Evolutionary conservation across 2,113 vertebrate genomes (phyloP).

Genomic region (Lichenostomus cassidix): DNA sequence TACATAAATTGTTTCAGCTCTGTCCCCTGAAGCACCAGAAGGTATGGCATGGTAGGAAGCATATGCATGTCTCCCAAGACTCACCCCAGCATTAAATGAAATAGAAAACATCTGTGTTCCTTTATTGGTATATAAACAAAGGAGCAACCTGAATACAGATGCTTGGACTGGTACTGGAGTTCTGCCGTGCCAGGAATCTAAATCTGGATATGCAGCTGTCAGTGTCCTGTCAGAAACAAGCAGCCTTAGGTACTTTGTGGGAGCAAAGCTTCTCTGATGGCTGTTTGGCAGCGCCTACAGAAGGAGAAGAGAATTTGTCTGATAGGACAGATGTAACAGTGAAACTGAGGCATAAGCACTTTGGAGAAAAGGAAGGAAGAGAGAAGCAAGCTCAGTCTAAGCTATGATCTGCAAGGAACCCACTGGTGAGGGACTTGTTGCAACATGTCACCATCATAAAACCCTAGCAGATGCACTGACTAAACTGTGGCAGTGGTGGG

Average conservation of each 20-base stretch:
- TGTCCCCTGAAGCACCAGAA: not conserved
- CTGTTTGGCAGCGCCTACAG: not conserved
- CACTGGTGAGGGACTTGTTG: not conserved
- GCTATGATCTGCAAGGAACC: not conserved
- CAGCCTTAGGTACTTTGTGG: not conserved
- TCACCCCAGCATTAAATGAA: not conserved
- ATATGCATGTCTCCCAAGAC: not conserved
- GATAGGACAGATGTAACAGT: not conserved
- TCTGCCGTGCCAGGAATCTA: not conserved
- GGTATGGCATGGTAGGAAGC: not conserved
- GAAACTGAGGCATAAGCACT: not conserved
- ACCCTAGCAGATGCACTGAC: not conserved
- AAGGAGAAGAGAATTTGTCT: not conserved
- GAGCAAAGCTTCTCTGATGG: not conserved
- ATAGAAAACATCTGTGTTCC: not conserved
- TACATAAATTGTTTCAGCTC: not conserved
- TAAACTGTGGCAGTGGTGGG: not conserved
- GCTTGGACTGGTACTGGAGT: not conserved
- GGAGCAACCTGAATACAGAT: not conserved
- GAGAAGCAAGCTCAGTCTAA: not conserved
- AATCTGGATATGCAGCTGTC: not conserved
- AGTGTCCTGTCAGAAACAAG: not conserved
- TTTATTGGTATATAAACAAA: not conserved
- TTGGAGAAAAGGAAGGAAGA: not conserved
- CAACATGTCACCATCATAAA: not conserved